A percentile compares a stretch with the other conserved stretches of the same genome.
phyloP scores from a whole-genome alignment of 1,140 invertebrate genomes.

The Drusus annulatus region DNA sequence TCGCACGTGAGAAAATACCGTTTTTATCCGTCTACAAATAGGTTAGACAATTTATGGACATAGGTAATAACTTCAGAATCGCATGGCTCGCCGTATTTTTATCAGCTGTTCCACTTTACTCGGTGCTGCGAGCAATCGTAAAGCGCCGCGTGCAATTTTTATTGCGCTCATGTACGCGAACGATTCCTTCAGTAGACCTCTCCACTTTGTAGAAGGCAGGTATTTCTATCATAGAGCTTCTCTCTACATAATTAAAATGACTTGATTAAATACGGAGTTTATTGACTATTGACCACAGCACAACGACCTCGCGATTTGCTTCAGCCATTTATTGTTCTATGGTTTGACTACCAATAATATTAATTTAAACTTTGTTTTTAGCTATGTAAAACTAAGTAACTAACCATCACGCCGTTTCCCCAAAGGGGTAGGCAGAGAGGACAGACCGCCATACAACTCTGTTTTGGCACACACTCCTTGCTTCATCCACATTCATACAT shows the following conservation, averaged over 20 bases:
- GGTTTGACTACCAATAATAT: too few relatives aligned
- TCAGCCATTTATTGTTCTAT: too few relatives aligned
- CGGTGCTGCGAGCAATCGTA: neutral
- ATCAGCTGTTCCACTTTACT: constrained; percentile 6
- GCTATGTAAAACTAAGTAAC: too few relatives aligned
- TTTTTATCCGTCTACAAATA: constrained; percentile 33
- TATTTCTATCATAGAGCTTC: neutral
- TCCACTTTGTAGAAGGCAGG: too few relatives aligned
- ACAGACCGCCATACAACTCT: too few relatives aligned
- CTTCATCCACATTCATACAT: too few relatives aligned
- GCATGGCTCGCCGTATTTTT: constrained; percentile 2
- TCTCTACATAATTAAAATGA: neutral
- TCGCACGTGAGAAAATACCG: constrained; percentile 13
- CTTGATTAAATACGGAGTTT: neutral
- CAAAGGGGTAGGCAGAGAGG: too few relatives aligned
- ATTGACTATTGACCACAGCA: neutral
- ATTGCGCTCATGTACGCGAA: neutral
- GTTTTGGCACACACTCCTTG: too few relatives aligned
- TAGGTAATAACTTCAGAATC: constrained; percentile 18
- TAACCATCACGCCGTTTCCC: too few relatives aligned
- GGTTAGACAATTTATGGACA: constrained; percentile 23
- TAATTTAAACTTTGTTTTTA: too few relatives aligned
- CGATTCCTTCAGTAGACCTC: neutral
- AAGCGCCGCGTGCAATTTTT: neutral
- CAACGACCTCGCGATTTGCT: too few relatives aligned